Evolutionary conservation across 2,888 invertebrate genomes (phyloP).

Genomic region (Stenoptilia bipunctidactyla): DNA sequence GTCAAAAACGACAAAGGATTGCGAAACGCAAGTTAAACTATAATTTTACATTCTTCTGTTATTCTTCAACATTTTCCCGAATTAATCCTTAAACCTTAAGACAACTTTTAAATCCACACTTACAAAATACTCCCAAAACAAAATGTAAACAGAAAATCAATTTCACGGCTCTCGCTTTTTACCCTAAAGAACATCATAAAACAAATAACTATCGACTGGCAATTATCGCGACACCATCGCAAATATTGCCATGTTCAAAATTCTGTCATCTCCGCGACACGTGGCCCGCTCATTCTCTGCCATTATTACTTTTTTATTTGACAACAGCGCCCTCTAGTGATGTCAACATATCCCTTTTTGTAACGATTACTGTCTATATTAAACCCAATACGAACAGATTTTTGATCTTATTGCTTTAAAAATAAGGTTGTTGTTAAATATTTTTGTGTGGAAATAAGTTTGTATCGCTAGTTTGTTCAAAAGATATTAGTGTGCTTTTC

Average conservation of each 20-base stretch:
- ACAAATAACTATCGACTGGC: background rate
- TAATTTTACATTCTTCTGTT: no score
- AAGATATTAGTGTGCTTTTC: slow-evolving; percentile 42
- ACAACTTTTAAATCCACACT: no score
- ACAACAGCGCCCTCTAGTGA: slow-evolving; percentile 46
- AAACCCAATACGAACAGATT: background rate
- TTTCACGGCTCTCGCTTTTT: background rate
- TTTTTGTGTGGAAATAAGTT: slow-evolving; percentile 7
- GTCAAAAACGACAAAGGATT: no score
- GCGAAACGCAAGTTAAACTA: no score
- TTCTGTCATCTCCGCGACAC: slow-evolving; percentile 30
- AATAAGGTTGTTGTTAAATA: slow-evolving; percentile 10
- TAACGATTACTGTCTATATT: slow-evolving; percentile 11
- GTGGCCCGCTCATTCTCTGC: slow-evolving; percentile 31
- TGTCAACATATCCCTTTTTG: slow-evolving; percentile 59
- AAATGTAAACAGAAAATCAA: no score
- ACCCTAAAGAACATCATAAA: background rate
- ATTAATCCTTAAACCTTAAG: no score
- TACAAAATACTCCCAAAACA: no score
- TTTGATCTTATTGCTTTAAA: background rate
- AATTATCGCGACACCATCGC: slow-evolving; percentile 57
- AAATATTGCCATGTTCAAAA: slow-evolving; percentile 11
- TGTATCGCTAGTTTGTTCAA: slow-evolving; percentile 44
- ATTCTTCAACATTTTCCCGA: no score
- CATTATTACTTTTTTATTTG: slow-evolving; percentile 68